Conservation (phyloP, 2,797 vertebrate genomes). For the Sebastes nivosus region DNA sequence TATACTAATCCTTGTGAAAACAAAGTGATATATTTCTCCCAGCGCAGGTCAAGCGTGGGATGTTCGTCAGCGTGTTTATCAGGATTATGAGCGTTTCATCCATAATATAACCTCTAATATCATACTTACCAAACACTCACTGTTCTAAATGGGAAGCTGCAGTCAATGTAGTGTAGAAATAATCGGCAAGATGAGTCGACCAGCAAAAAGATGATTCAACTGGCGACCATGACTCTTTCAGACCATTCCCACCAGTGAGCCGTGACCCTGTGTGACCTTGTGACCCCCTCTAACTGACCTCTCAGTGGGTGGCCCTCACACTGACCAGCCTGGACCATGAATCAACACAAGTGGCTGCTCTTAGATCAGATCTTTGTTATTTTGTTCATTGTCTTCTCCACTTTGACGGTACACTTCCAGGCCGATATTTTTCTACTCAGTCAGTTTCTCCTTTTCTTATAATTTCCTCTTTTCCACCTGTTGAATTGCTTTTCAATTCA, state of each 20-base stretch:
- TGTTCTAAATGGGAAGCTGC: background rate
- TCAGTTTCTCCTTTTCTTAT: background rate
- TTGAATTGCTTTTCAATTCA: background rate
- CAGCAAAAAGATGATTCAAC: background rate
- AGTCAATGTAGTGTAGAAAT: background rate
- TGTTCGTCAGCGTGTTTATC: constrained; percentile 71
- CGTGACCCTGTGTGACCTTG: constrained; percentile 57
- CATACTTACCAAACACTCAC: constrained; percentile 38
- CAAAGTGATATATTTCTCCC: constrained; percentile 74
- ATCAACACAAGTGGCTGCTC: constrained; percentile 34
- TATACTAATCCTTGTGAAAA: constrained; percentile 78
- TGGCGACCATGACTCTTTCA: constrained; percentile 21
- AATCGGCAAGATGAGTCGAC: background rate
- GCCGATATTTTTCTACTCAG: background rate
- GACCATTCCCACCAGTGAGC: constrained; percentile 66
- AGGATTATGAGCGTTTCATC: constrained; percentile 73
- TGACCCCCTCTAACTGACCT: constrained; percentile 67
- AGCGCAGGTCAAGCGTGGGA: constrained; percentile 63
- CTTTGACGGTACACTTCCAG: background rate
- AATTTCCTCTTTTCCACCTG: background rate
- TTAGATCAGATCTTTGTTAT: constrained; percentile 25
- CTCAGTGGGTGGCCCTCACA: constrained; percentile 76
- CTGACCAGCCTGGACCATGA: constrained; percentile 46
- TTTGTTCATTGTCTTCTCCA: background rate
- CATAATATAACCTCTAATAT: constrained; percentile 57